A percentile compares a stretch with the other conserved stretches of the same genome.
Conservation (phyloP, 2,113 vertebrate genomes). For the Mastomys natalensis region DNA sequence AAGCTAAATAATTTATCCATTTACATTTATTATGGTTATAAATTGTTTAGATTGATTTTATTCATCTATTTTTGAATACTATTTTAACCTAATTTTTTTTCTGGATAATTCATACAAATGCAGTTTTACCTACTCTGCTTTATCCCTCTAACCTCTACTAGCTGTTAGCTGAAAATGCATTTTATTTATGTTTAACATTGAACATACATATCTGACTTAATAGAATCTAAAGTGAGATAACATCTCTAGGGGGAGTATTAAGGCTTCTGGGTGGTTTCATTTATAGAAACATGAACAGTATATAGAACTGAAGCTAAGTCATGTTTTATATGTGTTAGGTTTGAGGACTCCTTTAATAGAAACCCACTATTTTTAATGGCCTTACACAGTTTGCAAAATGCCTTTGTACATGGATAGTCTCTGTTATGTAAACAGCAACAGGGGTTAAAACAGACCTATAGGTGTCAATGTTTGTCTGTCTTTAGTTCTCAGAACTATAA, state of each 20-base stretch:
- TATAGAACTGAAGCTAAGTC: not conserved
- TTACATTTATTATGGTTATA: slow-evolving; percentile 64
- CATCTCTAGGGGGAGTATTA: not conserved
- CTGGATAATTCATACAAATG: not conserved
- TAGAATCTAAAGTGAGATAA: slow-evolving; percentile 4
- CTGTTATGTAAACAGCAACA: not conserved
- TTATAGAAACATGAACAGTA: not conserved
- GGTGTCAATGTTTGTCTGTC: not conserved
- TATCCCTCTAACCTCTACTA: not conserved
- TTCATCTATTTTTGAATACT: slow-evolving; percentile 28
- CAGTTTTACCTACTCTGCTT: slow-evolving; percentile 27
- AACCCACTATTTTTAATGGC: not conserved
- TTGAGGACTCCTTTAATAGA: not conserved
- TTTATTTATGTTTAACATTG: slow-evolving; percentile 39
- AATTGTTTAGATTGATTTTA: slow-evolving; percentile 49
- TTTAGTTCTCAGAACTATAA: not conserved
- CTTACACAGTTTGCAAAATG: slow-evolving; percentile 15
- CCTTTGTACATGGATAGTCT: not conserved
- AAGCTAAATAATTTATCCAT: slow-evolving; percentile 42
- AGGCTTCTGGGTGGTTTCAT: not conserved
- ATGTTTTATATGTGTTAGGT: not conserved
- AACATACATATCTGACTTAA: slow-evolving; percentile 38
- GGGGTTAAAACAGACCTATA: not conserved
- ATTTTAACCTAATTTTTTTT: not conserved
- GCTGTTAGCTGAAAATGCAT: not conserved